Evolutionary conservation across 1,140 invertebrate species (phyloP).

Genomic region (Drosophila bocki): DNA sequence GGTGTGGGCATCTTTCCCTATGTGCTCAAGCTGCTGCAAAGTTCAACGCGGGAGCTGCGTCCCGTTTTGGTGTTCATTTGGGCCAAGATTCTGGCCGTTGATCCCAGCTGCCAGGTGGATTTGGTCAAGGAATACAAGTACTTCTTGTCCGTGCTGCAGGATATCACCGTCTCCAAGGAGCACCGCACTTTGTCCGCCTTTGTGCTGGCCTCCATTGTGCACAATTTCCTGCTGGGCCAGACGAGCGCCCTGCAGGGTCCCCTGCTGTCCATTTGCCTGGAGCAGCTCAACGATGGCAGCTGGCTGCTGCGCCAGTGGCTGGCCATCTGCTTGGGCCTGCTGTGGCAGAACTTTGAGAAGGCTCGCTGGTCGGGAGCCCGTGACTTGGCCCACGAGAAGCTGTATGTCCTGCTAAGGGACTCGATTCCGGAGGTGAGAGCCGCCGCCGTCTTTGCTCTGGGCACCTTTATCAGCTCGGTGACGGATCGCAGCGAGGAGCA

Average conservation of each 20-base stretch:
- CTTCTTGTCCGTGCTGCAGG: slow-evolving; percentile 95
- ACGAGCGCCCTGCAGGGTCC: slow-evolving; percentile 94
- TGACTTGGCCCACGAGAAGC: slow-evolving; percentile 98
- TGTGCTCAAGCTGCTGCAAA: slow-evolving; percentile 97
- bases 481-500: slow-evolving; percentile 95
- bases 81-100: slow-evolving; percentile 99
- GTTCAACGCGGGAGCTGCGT: slow-evolving; percentile 95
- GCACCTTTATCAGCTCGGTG: slow-evolving; percentile 95
- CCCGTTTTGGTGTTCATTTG: slow-evolving; percentile 98
- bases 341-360: slow-evolving; percentile 97
- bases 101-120: slow-evolving; percentile 97
- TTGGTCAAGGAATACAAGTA: slow-evolving; percentile 98
- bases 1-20: slow-evolving; percentile 99
- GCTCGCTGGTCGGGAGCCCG: slow-evolving; percentile 98
- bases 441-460: slow-evolving; percentile 95
- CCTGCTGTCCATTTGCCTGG: slow-evolving; percentile 95
- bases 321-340: slow-evolving; percentile 94
- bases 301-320: slow-evolving; percentile 95
- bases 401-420: slow-evolving; percentile 92
- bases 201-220: slow-evolving; percentile 96
- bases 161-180: slow-evolving; percentile 92
- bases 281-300: slow-evolving; percentile 89
- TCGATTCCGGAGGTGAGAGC: slow-evolving; percentile 95
- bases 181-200: slow-evolving; percentile 96
- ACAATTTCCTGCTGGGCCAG: slow-evolving; percentile 94